Percentiles rank a stretch among this genome's conserved stretches.
These are phyloP conservation scores for Chrysogorgia sp. DNA, from an alignment of 92 coral and sea anemone species.

Conservation along the genomic window DNA sequence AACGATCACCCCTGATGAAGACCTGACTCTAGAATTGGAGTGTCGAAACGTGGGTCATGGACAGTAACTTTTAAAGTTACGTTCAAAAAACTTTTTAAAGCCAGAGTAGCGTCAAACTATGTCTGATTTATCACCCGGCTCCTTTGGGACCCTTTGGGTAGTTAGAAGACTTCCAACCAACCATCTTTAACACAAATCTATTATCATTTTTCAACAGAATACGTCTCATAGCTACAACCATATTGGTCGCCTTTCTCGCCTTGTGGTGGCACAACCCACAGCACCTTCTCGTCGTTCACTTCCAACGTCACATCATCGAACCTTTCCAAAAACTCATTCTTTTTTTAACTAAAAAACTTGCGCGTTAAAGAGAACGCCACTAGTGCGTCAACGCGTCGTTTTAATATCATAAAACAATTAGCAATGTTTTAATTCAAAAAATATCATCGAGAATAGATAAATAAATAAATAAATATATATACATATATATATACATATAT, in stretches of 20 bases:
- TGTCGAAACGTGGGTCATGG: too few species aligned
- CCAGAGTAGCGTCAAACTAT: too few species aligned
- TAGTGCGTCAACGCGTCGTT: background rate
- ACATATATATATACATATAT: too few species aligned
- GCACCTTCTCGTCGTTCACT: background rate
- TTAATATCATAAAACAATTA: background rate
- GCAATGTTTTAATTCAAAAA: background rate
- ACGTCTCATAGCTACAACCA: background rate
- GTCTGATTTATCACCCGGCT: too few species aligned
- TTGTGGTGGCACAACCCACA: constrained; percentile 35
- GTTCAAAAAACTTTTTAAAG: too few species aligned
- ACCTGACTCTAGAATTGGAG: too few species aligned
- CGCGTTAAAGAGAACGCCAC: background rate
- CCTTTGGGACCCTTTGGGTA: too few species aligned
- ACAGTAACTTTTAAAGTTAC: too few species aligned
- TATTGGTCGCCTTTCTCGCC: constrained; percentile 7
- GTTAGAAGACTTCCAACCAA: too few species aligned
- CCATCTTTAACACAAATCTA: too few species aligned
- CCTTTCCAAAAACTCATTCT: background rate
- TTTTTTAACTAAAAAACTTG: background rate
- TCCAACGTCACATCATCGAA: background rate
- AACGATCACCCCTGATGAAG: too few species aligned
- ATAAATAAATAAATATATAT: too few species aligned
- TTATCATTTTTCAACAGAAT: constrained; percentile 5
- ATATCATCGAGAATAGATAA: background rate